Evolutionary conservation across 2,797 vertebrate species (phyloP).

Genomic region (Syncerus caffer): DNA sequence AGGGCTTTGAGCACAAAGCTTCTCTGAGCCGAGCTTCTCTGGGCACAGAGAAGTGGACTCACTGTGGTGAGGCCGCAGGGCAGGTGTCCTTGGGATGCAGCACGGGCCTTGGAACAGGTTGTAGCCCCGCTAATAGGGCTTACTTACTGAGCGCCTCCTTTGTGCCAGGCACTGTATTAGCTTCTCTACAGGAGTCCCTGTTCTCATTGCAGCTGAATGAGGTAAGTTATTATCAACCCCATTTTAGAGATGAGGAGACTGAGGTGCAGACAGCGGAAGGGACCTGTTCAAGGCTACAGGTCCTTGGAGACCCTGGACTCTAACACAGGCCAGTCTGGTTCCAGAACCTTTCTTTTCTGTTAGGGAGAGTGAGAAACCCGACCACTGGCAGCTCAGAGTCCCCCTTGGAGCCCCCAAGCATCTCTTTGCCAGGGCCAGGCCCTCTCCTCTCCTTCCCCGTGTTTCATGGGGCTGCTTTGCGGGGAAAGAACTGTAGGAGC

Average conservation of each 20-base stretch:
- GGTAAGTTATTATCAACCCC: not conserved
- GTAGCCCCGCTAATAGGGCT: not conserved
- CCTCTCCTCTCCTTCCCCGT: not conserved
- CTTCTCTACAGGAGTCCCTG: fast-evolving
- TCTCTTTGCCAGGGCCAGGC: not conserved
- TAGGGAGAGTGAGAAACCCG: not conserved
- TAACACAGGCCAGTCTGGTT: not conserved
- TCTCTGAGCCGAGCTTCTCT: too few species aligned
- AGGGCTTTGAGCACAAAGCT: not conserved
- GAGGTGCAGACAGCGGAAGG: not conserved
- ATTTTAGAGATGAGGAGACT: not conserved
- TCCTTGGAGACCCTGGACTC: not conserved
- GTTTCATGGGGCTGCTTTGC: not conserved
- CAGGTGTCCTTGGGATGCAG: not conserved
- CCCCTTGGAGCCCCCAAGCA: fast-evolving
- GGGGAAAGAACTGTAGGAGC: not conserved
- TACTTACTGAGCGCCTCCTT: fast-evolving
- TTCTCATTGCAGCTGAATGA: not conserved
- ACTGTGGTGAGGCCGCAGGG: not conserved
- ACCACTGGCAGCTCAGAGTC: not conserved
- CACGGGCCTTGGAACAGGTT: not conserved
- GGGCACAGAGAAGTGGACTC: not conserved
- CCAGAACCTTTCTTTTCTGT: not conserved
- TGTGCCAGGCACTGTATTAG: fast-evolving
- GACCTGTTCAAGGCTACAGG: not conserved